Conservation (phyloP, 2,888 invertebrate species). For the Colletes collaris region DNA sequence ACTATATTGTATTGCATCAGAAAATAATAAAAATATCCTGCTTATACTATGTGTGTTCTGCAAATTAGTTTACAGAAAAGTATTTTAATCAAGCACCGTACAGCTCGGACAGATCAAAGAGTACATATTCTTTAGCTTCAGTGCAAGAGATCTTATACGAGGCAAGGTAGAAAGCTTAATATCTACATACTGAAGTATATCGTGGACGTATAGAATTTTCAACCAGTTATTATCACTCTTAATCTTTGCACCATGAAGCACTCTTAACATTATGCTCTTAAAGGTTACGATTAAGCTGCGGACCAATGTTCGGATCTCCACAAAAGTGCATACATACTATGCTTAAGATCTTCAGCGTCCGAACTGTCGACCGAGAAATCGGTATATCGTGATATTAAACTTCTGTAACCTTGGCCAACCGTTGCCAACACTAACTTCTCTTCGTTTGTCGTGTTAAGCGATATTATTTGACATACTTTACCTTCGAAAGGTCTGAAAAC, state of each 20-base stretch:
- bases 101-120: conserved; percentile 52
- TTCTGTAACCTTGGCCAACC: conserved; percentile 93
- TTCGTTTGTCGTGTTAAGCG: conserved; percentile 81
- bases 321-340: conserved; percentile 87
- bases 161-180: conserved; percentile 49
- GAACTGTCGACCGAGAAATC: conserved; percentile 83
- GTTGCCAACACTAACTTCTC: conserved; percentile 87
- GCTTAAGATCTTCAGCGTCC: conserved; percentile 79
- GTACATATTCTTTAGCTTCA: conserved; percentile 41
- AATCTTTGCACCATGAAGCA: conserved; percentile 56
- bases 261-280: conserved; percentile 32
- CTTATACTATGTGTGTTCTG: conserved; percentile 34
- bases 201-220: conserved; percentile 66
- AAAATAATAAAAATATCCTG: conserved; percentile 55
- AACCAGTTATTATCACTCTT: conserved; percentile 49
- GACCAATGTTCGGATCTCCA: conserved; percentile 91
- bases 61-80: conserved; percentile 35
- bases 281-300: conserved; percentile 74
- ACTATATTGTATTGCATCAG: conserved; percentile 45
- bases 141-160: conserved; percentile 39
- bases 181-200: conserved; percentile 53
- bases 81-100: conserved; percentile 45
- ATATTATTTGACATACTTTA: conserved; percentile 86
- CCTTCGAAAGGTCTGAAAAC: conserved; percentile 96
- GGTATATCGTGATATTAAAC: conserved; percentile 87